A percentile compares a stretch with the other conserved stretches of the same genome.
phyloP scores from a whole-genome alignment of 35 echinoderm and acorn worm genomes.

The Ophioderma brevispina region DNA sequence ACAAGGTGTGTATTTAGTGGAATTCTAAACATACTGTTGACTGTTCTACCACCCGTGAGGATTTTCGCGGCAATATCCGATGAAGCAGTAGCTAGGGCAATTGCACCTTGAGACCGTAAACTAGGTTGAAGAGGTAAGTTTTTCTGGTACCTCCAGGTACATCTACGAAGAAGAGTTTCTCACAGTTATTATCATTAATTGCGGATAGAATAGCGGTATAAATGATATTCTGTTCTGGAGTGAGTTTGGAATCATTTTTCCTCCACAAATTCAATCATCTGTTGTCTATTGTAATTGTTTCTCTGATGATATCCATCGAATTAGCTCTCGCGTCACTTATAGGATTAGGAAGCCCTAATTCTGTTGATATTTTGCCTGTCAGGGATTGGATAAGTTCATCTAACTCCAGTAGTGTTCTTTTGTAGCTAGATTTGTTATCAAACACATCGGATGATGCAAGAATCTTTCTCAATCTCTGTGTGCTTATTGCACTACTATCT shows the following conservation, averaged over 20 bases:
- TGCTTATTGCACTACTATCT: background rate
- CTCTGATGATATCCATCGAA: background rate
- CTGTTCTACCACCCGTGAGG: slow-evolving; percentile 30
- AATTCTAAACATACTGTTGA: slow-evolving; percentile 32
- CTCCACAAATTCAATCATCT: background rate
- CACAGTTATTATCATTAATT: background rate
- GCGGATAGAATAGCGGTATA: background rate
- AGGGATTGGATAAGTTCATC: background rate
- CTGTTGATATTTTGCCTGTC: background rate
- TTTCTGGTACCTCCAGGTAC: slow-evolving; percentile 62
- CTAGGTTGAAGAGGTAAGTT: slow-evolving; percentile 29
- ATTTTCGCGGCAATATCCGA: slow-evolving; percentile 56
- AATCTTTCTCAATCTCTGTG: slow-evolving; percentile 27
- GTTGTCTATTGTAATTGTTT: background rate
- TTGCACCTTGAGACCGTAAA: slow-evolving; percentile 9
- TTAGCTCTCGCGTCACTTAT: background rate
- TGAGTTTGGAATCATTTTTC: background rate
- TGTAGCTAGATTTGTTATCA: too few species aligned
- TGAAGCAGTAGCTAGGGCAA: slow-evolving; percentile 25
- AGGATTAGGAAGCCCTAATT: background rate
- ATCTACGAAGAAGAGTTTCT: slow-evolving; percentile 45
- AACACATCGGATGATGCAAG: too few species aligned
- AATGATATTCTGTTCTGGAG: background rate
- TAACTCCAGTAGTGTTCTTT: slow-evolving; percentile 3
- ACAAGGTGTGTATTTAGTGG: slow-evolving; percentile 3